Conservation (phyloP, 92 coral and sea anemone genomes). For the Actinostola sp. region DNA sequence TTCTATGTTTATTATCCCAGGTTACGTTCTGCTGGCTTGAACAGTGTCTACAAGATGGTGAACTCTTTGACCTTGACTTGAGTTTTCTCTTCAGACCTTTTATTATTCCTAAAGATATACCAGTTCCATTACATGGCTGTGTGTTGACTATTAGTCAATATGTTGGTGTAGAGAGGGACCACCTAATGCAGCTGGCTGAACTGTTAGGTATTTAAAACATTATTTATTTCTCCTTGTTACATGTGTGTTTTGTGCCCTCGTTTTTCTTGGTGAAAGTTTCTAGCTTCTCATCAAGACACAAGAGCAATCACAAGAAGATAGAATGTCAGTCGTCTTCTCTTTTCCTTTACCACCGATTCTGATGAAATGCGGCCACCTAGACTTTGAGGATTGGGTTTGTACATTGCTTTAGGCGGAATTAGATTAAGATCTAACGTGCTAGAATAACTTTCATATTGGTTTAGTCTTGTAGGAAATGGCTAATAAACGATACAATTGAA, state of each 20-base stretch:
- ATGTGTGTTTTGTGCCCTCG: neutral
- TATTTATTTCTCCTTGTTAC: neutral
- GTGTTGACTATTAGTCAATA: conserved; percentile 93
- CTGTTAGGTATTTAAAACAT: conserved; percentile 67
- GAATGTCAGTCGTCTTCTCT: too few relatives aligned
- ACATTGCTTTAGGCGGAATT: too few relatives aligned
- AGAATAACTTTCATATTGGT: too few relatives aligned
- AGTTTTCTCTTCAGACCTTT: conserved; percentile 86
- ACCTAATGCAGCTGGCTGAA: conserved; percentile 92
- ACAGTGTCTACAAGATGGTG: conserved; percentile 73
- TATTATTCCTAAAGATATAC: conserved; percentile 51
- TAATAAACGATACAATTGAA: too few relatives aligned
- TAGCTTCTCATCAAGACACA: too few relatives aligned
- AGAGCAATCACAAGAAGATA: too few relatives aligned
- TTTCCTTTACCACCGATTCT: too few relatives aligned
- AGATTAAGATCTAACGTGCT: too few relatives aligned
- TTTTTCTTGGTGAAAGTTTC: too few relatives aligned
- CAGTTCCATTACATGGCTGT: conserved; percentile 74
- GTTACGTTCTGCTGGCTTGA: conserved; percentile 96
- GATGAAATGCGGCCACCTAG: too few relatives aligned
- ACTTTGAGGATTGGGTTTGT: too few relatives aligned
- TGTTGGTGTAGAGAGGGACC: conserved; percentile 84
- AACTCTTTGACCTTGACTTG: conserved; percentile 59
- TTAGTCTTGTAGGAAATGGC: too few relatives aligned
- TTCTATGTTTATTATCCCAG: conserved; percentile 36